Evolutionary conservation across 2,797 vertebrate species (phyloP).

Genomic region (Nasua narica): DNA sequence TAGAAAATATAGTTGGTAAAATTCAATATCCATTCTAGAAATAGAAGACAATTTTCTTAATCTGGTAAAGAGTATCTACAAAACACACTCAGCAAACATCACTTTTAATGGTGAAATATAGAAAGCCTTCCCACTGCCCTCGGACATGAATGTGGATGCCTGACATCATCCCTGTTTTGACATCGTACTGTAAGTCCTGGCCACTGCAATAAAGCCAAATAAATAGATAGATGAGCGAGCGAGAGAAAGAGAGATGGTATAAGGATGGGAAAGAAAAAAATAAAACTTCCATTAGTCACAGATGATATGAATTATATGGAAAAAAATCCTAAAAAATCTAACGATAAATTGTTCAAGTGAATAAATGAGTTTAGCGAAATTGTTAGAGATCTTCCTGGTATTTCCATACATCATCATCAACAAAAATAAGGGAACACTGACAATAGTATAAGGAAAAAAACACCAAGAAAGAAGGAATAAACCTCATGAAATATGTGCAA

Average conservation of each 20-base stretch:
- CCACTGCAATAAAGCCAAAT: not conserved
- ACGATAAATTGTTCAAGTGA: not conserved
- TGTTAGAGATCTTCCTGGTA: not conserved
- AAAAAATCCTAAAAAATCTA: not conserved
- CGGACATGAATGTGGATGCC: not conserved
- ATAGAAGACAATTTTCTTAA: not conserved
- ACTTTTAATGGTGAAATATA: fast-evolving
- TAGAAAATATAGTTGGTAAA: not conserved
- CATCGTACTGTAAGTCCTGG: not conserved
- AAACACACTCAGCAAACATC: not conserved
- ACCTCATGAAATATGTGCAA: not conserved
- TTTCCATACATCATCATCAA: not conserved
- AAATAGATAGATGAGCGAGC: not conserved
- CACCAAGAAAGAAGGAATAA: not conserved
- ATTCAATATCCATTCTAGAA: not conserved
- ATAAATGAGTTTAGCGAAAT: not conserved
- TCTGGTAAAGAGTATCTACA: not conserved
- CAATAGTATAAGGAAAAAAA: not conserved
- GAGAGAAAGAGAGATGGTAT: not conserved
- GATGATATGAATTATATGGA: too few species aligned
- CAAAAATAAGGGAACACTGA: not conserved
- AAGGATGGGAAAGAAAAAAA: not conserved
- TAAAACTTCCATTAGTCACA: not conserved
- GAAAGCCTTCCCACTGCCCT: not conserved
- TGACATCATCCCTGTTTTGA: too few species aligned